Base-by-base conservation (phyloP, 37 sponge, comb jelly and placozoan genomes). In the Lycopodina hypogea region DNA sequence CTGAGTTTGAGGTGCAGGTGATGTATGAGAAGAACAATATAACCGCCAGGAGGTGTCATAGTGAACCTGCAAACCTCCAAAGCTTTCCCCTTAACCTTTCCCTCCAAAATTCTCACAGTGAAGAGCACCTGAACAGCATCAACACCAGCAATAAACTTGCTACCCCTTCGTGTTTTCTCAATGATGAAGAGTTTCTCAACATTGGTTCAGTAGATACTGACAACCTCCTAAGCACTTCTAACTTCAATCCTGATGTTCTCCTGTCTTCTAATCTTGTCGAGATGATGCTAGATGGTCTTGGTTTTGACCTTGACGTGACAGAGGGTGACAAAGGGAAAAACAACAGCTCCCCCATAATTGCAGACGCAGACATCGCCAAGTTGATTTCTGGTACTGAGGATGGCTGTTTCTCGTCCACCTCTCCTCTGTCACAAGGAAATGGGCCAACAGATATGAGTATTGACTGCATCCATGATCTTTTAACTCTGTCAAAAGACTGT, bases 191-290 rank as follows among this genome's bases (percentile, higher is more conserved):
- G n/a, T 40, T 39, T 4, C 4, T 26, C 33, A 28, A 53, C 50
- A 7, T 73, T 1, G 36, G 1, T 6, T 26, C 40, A 59, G 57
- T 26, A 32, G 7, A 23, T 37, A 11, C 9, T 6, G 29, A 29
- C 21, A 63, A 71, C 29, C 3, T 63, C 30, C 24, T 71, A 45
- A 23, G 18, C 22, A 30, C 3, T 4, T 71, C 42, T 38, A 28
- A 63, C 9, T 79, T 85, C 74, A 85, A 85, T 29, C 86, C 86
- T 17, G 86, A 85, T 50, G 52, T 72, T 29, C 86, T 85, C 41
- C 74, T 85, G 33, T 72, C 86, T 1, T 66, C 74, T 11, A 7
- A 72, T 26, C 32, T 73, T 28, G 62, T 56, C 8, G 74, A 51
- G 0, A 30, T 21, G 12, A 4, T 81, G 18, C 82, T 81, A 19